phyloP scores from a whole-genome alignment of 2,797 vertebrate genomes.

The Rhinichthys osculus region DNA sequence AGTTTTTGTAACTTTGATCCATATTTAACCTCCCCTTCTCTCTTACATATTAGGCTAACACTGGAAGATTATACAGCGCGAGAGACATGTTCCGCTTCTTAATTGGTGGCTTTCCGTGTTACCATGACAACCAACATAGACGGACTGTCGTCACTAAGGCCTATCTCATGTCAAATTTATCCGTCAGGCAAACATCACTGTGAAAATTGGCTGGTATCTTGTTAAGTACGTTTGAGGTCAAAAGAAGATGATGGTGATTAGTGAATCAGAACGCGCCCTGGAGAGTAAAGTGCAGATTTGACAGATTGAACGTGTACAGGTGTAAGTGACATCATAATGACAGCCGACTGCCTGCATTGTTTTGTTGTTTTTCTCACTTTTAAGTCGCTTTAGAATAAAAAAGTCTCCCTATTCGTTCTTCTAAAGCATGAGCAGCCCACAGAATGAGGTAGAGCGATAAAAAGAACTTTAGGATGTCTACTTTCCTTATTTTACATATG shows the following conservation, averaged over 20 bases:
- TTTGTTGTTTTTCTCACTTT: neutral
- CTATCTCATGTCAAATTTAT: conserved; percentile 50
- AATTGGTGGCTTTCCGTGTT: conserved; percentile 64
- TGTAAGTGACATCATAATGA: conserved; percentile 9
- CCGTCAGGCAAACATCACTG: conserved; percentile 23
- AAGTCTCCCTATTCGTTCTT: neutral
- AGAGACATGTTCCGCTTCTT: conserved; percentile 48
- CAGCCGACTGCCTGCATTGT: neutral
- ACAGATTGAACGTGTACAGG: neutral
- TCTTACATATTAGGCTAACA: conserved; percentile 22
- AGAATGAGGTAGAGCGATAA: neutral
- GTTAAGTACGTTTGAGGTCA: conserved; percentile 3
- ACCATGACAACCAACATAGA: conserved; percentile 63
- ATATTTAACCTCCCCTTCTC: conserved; percentile 20
- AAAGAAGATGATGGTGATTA: conserved; percentile 19
- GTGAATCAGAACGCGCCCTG: conserved; percentile 2
- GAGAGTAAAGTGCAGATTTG: neutral
- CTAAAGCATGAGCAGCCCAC: neutral
- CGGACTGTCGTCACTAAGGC: conserved; percentile 53
- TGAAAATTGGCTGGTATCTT: conserved; percentile 1
- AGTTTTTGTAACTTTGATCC: neutral
- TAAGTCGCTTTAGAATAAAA: neutral
- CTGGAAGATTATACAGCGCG: conserved; percentile 33
- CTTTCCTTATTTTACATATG: neutral
- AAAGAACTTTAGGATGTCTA: neutral